Conservation (phyloP, 2,113 vertebrate species). For the Motacilla tschutschensis region DNA sequence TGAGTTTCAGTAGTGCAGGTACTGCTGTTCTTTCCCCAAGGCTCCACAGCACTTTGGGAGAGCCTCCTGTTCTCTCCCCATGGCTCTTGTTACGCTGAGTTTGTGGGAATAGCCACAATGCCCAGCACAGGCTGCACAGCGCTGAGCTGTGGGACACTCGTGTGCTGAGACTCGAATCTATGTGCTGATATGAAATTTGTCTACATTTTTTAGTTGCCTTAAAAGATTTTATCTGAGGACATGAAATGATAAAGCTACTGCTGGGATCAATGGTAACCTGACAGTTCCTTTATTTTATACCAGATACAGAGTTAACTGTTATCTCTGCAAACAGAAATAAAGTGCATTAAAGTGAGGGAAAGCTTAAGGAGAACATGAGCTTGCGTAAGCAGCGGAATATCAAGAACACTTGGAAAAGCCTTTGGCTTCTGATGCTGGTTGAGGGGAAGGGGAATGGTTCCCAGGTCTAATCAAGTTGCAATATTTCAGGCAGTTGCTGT, state of each 20-base stretch:
- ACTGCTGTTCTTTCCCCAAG: background rate
- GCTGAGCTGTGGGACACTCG: background rate
- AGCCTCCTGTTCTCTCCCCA: background rate
- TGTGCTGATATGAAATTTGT: background rate
- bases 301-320: background rate
- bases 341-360: background rate
- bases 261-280: background rate
- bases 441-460: background rate
- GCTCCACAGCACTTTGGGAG: background rate
- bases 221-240: background rate
- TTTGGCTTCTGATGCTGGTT: background rate
- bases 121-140: background rate
- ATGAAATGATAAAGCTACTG: background rate
- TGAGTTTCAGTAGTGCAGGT: background rate
- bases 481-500: background rate
- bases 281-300: background rate
- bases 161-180: fast-evolving
- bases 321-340: background rate
- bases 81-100: background rate
- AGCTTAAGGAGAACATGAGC: background rate
- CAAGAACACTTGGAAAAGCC: background rate
- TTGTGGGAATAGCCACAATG: background rate
- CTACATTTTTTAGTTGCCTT: background rate
- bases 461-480: background rate
- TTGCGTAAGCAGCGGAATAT: background rate